Percentiles rank a stretch among this genome's conserved stretches.
phyloP scores from a whole-genome alignment of 2,113 vertebrate genomes.

The Actinemys pallida region DNA sequence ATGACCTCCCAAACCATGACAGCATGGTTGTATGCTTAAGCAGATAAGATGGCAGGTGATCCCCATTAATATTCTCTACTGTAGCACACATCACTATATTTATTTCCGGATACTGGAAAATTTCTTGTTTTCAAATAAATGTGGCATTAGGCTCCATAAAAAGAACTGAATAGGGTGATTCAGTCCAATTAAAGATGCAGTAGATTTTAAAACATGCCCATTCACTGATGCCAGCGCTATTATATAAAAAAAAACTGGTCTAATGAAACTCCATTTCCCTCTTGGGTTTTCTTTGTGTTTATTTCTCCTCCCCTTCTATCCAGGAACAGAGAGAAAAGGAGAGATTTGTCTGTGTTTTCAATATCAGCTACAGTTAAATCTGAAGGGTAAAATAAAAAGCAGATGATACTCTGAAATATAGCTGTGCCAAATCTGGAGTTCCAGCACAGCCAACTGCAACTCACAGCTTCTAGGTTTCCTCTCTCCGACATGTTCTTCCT shows the following conservation, averaged over 20 bases:
- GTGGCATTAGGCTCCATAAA: not conserved
- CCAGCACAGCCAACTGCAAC: rapidly evolving
- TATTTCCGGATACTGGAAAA: not conserved
- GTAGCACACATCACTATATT: rapidly evolving
- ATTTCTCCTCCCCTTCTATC: not conserved
- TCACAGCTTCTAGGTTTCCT: not conserved
- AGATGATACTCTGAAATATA: not conserved
- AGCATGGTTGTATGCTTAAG: not conserved
- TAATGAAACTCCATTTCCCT: not conserved
- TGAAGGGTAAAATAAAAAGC: not conserved
- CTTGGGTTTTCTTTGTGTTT: not conserved
- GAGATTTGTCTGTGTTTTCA: not conserved
- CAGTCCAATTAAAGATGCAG: not conserved
- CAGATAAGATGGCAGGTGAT: no score
- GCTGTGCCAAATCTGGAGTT: not conserved
- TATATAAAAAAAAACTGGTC: not conserved
- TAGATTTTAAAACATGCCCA: not conserved
- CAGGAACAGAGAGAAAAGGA: not conserved
- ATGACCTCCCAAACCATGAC: not conserved
- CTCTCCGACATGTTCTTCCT: not conserved
- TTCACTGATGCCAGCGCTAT: rapidly evolving
- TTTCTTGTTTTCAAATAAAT: not conserved
- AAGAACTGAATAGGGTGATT: not conserved
- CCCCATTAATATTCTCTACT: not conserved
- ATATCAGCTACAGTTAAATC: rapidly evolving